Base-by-base conservation (phyloP, 2,797 vertebrate genomes). In the Lutjanus campechanus region DNA sequence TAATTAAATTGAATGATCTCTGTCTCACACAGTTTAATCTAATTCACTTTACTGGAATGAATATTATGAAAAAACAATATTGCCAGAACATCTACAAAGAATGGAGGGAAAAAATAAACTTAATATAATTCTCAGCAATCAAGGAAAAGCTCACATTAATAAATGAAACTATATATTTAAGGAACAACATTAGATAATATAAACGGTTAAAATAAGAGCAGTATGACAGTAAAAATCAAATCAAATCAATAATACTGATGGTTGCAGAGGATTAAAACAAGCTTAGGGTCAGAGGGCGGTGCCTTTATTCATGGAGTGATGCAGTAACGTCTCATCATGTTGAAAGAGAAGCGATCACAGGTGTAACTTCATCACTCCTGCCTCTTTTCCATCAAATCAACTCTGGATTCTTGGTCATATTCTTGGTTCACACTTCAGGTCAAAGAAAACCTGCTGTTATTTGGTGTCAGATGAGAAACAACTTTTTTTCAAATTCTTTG, bases 221-320 rank as follows among this genome's bases (percentile, higher is more conserved):
- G 36, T 3, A 40, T 11, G n/a, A 44, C 41, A 55, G 10, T 16
- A 36, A 12, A 22, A 11, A 9, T 54, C 7, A 40, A 20, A 8
- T 61, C 5, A 46, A 66, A 40, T 6, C n/a, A 47, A 9, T 46
- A 22, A 54, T 0, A 8, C 3, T 51, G 60, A 58, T n/a, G 43
- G 3, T 7, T 15, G 41, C 40, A 22, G 20, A 20, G 36, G 40
- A 66, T 56, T 60, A 22, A 77, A 69, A 41, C 8, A 67, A 1
- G 40, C 20, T 69, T 9, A 11, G 22, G 65, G 20, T 76, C 54
- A 62, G 62, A 76, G 4, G 47, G 44, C 36, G 25, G 10, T 67
- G 11, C 15, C 16, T 36, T 36, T 36, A 4, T 36, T 36, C 29
- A 36, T 5, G 5, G 29, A 36, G 29, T 36, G 0, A 36, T 5